These are phyloP conservation scores for Catocala sponsa DNA, from an alignment of 2,888 invertebrate genomes.

Conservation along the genomic window DNA sequence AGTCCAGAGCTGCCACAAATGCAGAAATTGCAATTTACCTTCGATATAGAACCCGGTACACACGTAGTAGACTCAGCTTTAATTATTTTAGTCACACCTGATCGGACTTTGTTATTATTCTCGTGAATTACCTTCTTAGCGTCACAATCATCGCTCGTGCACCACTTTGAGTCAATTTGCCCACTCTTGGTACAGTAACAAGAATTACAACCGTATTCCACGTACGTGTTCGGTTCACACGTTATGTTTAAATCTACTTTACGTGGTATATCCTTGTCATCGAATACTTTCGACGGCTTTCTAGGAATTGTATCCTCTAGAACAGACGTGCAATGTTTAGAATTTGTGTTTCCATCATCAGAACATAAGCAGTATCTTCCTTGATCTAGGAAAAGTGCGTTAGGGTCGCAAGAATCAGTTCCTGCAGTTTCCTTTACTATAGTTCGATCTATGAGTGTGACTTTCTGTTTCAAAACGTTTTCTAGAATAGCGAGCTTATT, in stretches of 20 bases:
- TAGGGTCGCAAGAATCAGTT: constrained; percentile 63
- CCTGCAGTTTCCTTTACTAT: constrained; percentile 51
- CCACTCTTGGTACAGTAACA: constrained; percentile 79
- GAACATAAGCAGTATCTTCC: constrained; percentile 74
- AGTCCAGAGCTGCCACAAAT: constrained; percentile 74
- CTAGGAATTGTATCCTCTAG: constrained; percentile 36
- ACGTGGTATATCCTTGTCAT: constrained; percentile 27
- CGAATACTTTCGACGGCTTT: constrained; percentile 28
- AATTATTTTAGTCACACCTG: background rate
- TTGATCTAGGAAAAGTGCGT: constrained; percentile 65
- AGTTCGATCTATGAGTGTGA: constrained; percentile 56
- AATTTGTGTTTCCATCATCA: constrained; percentile 60
- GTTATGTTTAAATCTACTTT: constrained; percentile 56
- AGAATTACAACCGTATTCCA: constrained; percentile 79
- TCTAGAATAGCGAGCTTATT: constrained; percentile 71
- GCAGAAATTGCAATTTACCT: constrained; percentile 79
- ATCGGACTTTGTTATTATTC: background rate
- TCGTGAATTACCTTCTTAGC: constrained; percentile 63
- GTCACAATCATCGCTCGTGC: constrained; percentile 78
- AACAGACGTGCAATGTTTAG: constrained; percentile 64
- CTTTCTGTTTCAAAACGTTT: constrained; percentile 61
- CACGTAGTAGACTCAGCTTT: constrained; percentile 56
- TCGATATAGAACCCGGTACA: constrained; percentile 70
- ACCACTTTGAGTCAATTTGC: constrained; percentile 78
- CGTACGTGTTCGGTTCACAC: constrained; percentile 75